Evolutionary conservation across 2,888 invertebrate genomes (phyloP), one percentile per base, ranked within the genome.

Genomic region (Corythucha ciliata): DNA sequence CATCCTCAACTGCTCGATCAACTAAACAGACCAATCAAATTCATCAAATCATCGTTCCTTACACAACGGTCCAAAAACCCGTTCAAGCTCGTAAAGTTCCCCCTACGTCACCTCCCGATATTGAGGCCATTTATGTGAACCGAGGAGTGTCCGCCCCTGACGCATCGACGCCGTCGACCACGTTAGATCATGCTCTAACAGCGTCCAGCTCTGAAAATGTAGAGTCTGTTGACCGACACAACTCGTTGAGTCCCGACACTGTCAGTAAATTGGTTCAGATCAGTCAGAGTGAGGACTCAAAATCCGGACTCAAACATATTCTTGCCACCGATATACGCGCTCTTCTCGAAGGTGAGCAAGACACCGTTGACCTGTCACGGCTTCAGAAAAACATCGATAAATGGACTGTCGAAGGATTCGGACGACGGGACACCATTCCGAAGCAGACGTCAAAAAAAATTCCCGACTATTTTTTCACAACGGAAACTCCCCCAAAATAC

Each of bases 381-480:
- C 69, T 88, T 29, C 87, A 87, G 64, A 83, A 84, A 60, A 86
- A 83, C 59, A 88, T 88, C 51, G 85, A 88, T 61, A 81, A 81
- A 57, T 88, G 88, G 88, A 88, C 87, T 0, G 80, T 80, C 61
- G 80, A 82, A 68, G 80, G 81, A 61, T 84, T 55, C 42, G 55
- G 52, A 7, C 51, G 52, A 41, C 49, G 53, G 22, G 54, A 52
- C 22, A 49, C 47, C n/a, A 33, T 56, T 8, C 54, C 58, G 1
- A 48, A 68, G 56, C 74, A 80, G 44, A 74, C 72, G 1, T 77
- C 84, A 2, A 88, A 87, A 65, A 77, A 81, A 66, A 87, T 88
- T 58, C 86, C 87, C 2, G 75, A 78, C 3, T 81, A 83, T 60
- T 87, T 80, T 67, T 74, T 87, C 36, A 81, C 81, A 1, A 82